Conservation (phyloP, 2,797 vertebrate genomes). For the Glyptemys insculpta region DNA sequence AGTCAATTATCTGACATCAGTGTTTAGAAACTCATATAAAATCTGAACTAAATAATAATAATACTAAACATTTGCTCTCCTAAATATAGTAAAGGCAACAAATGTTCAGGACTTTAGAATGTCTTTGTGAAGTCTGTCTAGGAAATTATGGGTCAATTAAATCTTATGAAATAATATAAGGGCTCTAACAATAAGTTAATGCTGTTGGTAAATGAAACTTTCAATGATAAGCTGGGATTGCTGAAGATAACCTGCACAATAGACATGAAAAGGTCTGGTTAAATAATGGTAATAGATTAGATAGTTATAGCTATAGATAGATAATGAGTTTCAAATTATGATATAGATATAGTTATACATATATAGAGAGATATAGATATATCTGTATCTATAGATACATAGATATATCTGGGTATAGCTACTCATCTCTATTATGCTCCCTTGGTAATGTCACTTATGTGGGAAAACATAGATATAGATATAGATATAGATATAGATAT, state of each 20-base stretch:
- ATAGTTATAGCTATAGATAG: too few relatives aligned
- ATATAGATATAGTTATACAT: too few relatives aligned
- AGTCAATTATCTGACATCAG: constrained; percentile 27
- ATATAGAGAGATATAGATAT: too few relatives aligned
- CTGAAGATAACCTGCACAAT: background rate
- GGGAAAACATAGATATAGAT: background rate
- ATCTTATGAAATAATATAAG: fast-evolving
- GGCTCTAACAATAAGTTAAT: background rate
- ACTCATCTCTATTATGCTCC: background rate
- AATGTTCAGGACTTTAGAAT: background rate
- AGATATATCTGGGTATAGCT: background rate
- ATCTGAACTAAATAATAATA: background rate
- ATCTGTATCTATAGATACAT: too few relatives aligned
- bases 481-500: background rate
- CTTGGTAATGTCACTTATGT: background rate
- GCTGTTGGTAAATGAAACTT: background rate
- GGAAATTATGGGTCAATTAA: background rate
- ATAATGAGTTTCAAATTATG: too few relatives aligned
- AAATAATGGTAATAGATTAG: background rate
- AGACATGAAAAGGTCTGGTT: background rate
- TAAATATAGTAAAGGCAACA: background rate
- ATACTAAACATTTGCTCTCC: background rate
- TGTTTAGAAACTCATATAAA: constrained; percentile 4
- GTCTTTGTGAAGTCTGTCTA: background rate
- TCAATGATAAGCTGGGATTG: background rate